A percentile compares a stretch with the other conserved stretches of the same genome.
Conservation (phyloP, 2,888 invertebrate genomes). For the Harpalus rufipes region DNA sequence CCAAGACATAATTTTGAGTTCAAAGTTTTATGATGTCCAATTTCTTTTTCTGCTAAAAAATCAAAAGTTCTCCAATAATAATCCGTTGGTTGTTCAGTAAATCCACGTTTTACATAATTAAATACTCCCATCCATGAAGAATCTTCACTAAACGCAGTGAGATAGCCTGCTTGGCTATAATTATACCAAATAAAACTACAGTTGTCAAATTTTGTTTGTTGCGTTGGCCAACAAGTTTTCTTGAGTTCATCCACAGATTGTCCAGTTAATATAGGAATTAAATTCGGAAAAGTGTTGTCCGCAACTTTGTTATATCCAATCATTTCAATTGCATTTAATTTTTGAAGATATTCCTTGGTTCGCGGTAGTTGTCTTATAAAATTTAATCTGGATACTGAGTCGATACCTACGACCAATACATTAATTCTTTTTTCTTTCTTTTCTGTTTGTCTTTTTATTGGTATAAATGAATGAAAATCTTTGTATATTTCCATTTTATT, state of each 20-base stretch:
- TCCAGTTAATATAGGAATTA: conserved; percentile 90
- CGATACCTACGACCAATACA: conserved; percentile 90
- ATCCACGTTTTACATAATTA: conserved; percentile 88
- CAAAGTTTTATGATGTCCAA: conserved; percentile 82
- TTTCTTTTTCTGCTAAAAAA: conserved; percentile 82
- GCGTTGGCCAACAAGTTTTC: conserved; percentile 81
- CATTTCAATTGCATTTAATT: conserved; percentile 86
- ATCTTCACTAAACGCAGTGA: conserved; percentile 92
- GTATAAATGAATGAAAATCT: conserved; percentile 85
- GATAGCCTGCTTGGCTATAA: conserved; percentile 85
- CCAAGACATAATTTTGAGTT: conserved; percentile 87
- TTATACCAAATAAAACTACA: conserved; percentile 93
- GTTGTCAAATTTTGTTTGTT: conserved; percentile 83
- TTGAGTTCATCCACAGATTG: conserved; percentile 83
- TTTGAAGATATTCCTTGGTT: conserved; percentile 81
- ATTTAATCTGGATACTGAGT: conserved; percentile 91
- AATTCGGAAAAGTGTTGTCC: conserved; percentile 95
- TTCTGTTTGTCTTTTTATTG: conserved; percentile 74
- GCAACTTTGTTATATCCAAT: conserved; percentile 95
- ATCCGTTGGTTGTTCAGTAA: conserved; percentile 89
- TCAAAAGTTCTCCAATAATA: conserved; percentile 90
- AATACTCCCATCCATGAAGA: conserved; percentile 88
- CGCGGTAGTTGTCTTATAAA: conserved; percentile 90
- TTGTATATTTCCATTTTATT: conserved; percentile 80
- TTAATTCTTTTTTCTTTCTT: conserved; percentile 78